phyloP scores from a whole-genome alignment of 2,113 vertebrate genomes.

The Pseudorasbora parva region DNA sequence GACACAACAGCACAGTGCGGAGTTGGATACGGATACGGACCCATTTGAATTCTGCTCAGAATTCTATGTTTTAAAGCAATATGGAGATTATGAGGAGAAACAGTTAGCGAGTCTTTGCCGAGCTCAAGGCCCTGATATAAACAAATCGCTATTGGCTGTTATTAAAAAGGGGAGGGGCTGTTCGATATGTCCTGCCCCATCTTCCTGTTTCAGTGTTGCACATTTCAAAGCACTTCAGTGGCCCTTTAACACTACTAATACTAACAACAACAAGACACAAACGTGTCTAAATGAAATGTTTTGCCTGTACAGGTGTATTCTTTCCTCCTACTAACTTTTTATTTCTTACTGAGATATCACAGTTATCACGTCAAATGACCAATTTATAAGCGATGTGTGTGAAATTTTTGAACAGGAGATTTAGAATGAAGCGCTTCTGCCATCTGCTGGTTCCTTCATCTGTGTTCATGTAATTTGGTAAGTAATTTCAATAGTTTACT shows the following conservation, averaged over 20 bases:
- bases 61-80: too few species aligned
- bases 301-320: background rate
- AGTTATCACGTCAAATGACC: background rate
- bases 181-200: too few species aligned
- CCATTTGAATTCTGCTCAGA: too few species aligned
- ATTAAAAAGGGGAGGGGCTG: too few species aligned
- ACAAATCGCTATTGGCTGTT: too few species aligned
- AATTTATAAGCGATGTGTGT: background rate
- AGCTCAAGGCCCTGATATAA: too few species aligned
- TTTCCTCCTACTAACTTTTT: background rate
- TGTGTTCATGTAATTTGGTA: background rate
- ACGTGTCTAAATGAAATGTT: background rate
- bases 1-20: too few species aligned
- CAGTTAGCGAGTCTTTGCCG: too few species aligned
- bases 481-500: background rate
- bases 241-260: background rate
- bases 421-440: conserved; percentile 27
- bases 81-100: too few species aligned
- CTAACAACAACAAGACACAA: background rate
- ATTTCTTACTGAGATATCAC: background rate
- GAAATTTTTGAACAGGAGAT: background rate
- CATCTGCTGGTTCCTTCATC: conserved; percentile 28
- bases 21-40: too few species aligned
- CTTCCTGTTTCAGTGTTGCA: too few species aligned
- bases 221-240: too few species aligned